A percentile compares a stretch with the other conserved stretches of the same genome.
These are phyloP conservation scores for Azorinus chamasolen DNA, from an alignment of 2,888 invertebrate genomes.

Conservation along the genomic window DNA sequence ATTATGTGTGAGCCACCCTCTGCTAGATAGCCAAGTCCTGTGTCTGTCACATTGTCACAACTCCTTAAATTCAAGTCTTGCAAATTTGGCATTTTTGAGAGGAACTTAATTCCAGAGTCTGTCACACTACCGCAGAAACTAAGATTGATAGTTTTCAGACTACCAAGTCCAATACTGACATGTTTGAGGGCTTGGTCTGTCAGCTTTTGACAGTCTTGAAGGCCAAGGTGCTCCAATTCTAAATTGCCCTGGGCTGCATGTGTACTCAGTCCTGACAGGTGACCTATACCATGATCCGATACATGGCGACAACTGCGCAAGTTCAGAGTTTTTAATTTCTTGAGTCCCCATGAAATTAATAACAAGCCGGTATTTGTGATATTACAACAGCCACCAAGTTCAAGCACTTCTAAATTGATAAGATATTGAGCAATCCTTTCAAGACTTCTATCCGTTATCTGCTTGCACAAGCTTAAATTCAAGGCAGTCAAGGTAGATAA, in stretches of 20 bases:
- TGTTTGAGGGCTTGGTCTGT: conserved; percentile 96
- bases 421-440: conserved; percentile 94
- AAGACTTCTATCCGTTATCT: conserved; percentile 96
- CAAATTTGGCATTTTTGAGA: conserved; percentile 94
- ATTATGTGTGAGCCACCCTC: conserved; percentile 93
- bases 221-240: conserved; percentile 93
- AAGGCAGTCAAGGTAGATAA: conserved; percentile 92
- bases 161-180: conserved; percentile 92
- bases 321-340: conserved; percentile 94
- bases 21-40: conserved; percentile 96
- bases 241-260: conserved; percentile 87
- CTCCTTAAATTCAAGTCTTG: conserved; percentile 95
- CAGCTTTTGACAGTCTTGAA: conserved; percentile 98
- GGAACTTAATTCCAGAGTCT: conserved; percentile 95
- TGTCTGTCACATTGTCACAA: conserved; percentile 97
- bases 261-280: conserved; percentile 88
- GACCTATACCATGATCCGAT: conserved; percentile 95
- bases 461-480: conserved; percentile 97
- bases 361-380: conserved; percentile 95
- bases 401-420: conserved; percentile 94
- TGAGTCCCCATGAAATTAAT: conserved; percentile 95
- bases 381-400: conserved; percentile 96
- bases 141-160: conserved; percentile 94
- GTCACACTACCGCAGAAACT: conserved; percentile 98
- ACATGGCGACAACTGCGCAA: conserved; percentile 97